Conservation (phyloP, 2,113 vertebrate species). For the Hippocampus barbouri region DNA sequence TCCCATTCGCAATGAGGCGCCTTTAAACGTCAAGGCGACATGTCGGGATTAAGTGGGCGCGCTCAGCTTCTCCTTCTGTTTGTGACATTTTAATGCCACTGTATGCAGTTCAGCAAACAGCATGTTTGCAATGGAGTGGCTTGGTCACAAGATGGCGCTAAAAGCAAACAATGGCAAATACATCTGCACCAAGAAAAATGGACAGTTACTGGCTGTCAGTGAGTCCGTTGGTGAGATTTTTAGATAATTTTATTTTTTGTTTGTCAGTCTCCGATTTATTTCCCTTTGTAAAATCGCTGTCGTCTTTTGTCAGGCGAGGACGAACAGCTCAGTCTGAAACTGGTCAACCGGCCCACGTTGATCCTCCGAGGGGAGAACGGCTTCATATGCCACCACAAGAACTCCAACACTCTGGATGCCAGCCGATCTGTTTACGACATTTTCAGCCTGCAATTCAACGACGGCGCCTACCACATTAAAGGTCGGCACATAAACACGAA, state of each 20-base stretch:
- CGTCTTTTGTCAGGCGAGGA: slow-evolving; percentile 76
- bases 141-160: slow-evolving; percentile 82
- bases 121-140: slow-evolving; percentile 94
- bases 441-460: slow-evolving; percentile 84
- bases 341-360: slow-evolving; percentile 91
- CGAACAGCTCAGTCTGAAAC: slow-evolving; percentile 85
- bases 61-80: too few relatives aligned
- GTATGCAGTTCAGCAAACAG: slow-evolving; percentile 78
- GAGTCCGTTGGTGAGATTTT: slow-evolving; percentile 76
- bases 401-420: slow-evolving; percentile 89
- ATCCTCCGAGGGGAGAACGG: slow-evolving; percentile 90
- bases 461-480: slow-evolving; percentile 91
- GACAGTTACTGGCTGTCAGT: slow-evolving; percentile 86
- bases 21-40: neutral
- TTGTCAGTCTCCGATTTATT: neutral
- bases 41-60: neutral
- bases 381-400: slow-evolving; percentile 88
- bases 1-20: neutral
- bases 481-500: slow-evolving; percentile 64
- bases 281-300: neutral
- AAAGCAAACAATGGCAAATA: slow-evolving; percentile 91
- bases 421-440: slow-evolving; percentile 91
- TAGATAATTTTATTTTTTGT: neutral
- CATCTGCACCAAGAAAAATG: slow-evolving; percentile 92
- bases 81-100: too few relatives aligned